Percentiles rank a stretch among this genome's conserved stretches.
Evolutionary conservation across 92 coral and sea anemone genomes (phyloP).

Genomic region (Parazoanthus swiftii): DNA sequence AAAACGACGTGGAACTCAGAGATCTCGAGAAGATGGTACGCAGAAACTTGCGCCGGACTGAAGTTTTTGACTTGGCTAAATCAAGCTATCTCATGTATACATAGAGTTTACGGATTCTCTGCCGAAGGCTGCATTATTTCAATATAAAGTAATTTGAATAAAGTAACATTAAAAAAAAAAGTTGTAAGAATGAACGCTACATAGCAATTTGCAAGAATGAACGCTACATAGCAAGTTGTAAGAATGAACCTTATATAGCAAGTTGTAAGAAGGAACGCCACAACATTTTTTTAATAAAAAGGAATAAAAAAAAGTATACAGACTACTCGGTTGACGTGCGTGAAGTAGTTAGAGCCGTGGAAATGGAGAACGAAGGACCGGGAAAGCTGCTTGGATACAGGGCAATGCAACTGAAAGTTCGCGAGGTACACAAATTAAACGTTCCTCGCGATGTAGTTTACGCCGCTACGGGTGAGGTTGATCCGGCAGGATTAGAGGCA

Average conservation of each 20-base stretch:
- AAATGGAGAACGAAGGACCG: neutral
- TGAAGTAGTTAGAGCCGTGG: neutral
- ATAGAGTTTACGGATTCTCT: constrained; percentile 7
- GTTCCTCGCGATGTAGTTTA: constrained; percentile 9
- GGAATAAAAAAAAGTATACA: neutral
- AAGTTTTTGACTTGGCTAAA: constrained; percentile 6
- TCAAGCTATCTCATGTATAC: constrained; percentile 15
- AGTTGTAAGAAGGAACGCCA: no score
- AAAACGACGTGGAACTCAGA: neutral
- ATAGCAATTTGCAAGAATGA: no score
- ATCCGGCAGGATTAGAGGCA: neutral
- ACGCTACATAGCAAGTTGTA: no score
- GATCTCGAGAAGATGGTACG: neutral
- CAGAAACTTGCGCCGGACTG: neutral
- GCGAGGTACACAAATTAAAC: neutral
- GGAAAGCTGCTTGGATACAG: no score
- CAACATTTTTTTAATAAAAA: no score
- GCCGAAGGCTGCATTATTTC: neutral
- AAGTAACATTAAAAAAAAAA: no score
- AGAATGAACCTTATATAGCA: no score
- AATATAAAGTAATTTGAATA: neutral
- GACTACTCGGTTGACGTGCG: neutral
- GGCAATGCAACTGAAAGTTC: no score
- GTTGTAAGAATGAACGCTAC: no score
- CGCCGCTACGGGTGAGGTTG: constrained; percentile 7